phyloP scores from a whole-genome alignment of 2,888 invertebrate genomes.

The Patella ulyssiponensis region DNA sequence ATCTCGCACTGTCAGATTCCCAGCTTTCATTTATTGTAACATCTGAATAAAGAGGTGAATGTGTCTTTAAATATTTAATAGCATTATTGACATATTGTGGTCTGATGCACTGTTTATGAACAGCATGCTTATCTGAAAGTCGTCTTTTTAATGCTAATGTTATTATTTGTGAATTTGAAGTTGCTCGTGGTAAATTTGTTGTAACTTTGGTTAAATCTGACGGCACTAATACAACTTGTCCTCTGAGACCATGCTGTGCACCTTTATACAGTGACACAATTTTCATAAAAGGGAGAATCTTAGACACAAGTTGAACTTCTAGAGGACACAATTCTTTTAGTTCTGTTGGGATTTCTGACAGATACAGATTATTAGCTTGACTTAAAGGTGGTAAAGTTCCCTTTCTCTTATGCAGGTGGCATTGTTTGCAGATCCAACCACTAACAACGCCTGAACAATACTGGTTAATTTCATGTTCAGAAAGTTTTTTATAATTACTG shows the following conservation, averaged over 20 bases:
- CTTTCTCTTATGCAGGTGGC: too few species aligned
- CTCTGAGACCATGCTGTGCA: conserved; percentile 25
- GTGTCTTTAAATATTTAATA: conserved; percentile 23
- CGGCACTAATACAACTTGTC: conserved; percentile 29
- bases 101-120: conserved; percentile 29
- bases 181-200: conserved; percentile 25
- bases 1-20: conserved; percentile 11
- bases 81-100: conserved; percentile 32
- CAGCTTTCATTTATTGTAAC: conserved; percentile 18
- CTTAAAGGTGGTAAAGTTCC: not conserved
- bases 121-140: conserved; percentile 31
- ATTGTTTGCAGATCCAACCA: too few species aligned
- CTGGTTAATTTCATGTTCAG: too few species aligned
- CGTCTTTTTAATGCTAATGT: conserved; percentile 31
- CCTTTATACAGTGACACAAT: not conserved
- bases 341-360: not conserved
- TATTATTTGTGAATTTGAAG: conserved; percentile 25
- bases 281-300: conserved; percentile 1
- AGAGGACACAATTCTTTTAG: not conserved
- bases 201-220: conserved; percentile 29
- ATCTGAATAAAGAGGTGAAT: conserved; percentile 27
- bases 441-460: too few species aligned
- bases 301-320: not conserved
- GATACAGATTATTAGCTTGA: not conserved
- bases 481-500: too few species aligned